These are phyloP conservation scores for Apotomis capreana DNA, from an alignment of 2,888 invertebrate genomes.

Conservation along the genomic window DNA sequence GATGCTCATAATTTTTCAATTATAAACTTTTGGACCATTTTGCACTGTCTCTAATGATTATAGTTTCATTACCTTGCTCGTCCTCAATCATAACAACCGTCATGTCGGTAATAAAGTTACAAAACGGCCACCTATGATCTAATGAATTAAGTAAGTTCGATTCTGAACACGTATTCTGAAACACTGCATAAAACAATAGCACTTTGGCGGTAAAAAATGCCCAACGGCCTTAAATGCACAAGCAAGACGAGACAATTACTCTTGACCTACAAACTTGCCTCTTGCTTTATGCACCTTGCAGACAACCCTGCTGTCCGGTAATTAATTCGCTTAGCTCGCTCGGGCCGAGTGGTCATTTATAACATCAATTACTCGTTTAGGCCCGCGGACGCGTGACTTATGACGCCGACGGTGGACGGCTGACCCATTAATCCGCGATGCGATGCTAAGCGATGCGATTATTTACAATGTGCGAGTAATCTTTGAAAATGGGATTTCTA, in stretches of 20 bases:
- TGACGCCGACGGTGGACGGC: slow-evolving; percentile 38
- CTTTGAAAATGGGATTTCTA: slow-evolving; percentile 18
- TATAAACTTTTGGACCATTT: no score
- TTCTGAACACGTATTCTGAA: no score
- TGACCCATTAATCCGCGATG: slow-evolving; percentile 60
- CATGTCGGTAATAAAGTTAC: no score
- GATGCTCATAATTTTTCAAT: no score
- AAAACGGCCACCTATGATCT: no score
- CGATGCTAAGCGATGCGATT: slow-evolving; percentile 28
- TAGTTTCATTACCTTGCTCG: no score
- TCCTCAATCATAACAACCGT: no score
- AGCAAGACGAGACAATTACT: neutral
- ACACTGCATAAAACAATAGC: no score
- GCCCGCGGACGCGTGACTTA: slow-evolving; percentile 46
- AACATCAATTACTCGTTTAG: slow-evolving; percentile 74
- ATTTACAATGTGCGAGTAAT: slow-evolving; percentile 45
- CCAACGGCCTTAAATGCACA: no score
- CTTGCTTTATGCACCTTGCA: slow-evolving; percentile 11
- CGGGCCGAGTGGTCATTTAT: slow-evolving; percentile 60
- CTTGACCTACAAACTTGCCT: neutral
- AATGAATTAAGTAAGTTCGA: no score
- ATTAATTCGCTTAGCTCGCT: slow-evolving; percentile 62
- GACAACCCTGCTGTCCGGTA: slow-evolving; percentile 45
- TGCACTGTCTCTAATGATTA: no score
- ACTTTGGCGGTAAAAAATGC: no score